Evolutionary conservation across 2,113 vertebrate genomes (phyloP), one percentile per base, ranked within the genome.

Genomic region (Ploceus nigricollis): DNA sequence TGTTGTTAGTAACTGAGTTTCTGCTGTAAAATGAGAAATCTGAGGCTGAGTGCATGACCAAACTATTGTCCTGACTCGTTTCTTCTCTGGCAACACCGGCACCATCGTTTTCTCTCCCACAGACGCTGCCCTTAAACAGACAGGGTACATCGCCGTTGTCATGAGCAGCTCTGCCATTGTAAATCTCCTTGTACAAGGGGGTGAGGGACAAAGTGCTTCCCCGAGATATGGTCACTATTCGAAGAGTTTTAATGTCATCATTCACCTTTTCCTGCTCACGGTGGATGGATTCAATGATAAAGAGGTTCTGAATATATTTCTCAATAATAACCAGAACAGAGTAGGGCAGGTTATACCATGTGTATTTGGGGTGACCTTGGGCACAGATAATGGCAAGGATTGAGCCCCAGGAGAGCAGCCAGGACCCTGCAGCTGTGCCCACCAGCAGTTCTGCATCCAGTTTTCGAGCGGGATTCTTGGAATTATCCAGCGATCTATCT

Each of bases 351-450:
- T 98, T 99, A 65, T 98, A 99, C 99, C 99, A 99, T 8, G 98
- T 98, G 82, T 99, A 98, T 3, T 94, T 72, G 2, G 98, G 98
- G 22, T 93, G 97, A 45, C 96, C 97, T 23, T 89, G 79, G 5
- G 98, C 97, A 23, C 98, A 98, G 28, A 98, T 87, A 24, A 98
- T 97, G 24, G 99, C 98, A 3, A 99, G 95, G 53, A 99, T 97
- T 0, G 99, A 99, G 90, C 99, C 99, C 99, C 99, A 99, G n/a
- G 99, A 99, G 79, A 99, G 98, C 30, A 99, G 97, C 99, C 99
- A 99, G 77, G 99, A 99, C 42, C 99, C 99, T 0, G 99, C 97
- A 4, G 99, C 99, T 0, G 99, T 98, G 68, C 98, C 98, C 86
- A 99, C 98, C 86, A 99, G 95, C 48, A 99, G 98, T 68, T 99